Percentiles rank a stretch among this genome's conserved stretches.
phyloP scores from a whole-genome alignment of 2,797 vertebrate species.

The Darevskia mixta region DNA sequence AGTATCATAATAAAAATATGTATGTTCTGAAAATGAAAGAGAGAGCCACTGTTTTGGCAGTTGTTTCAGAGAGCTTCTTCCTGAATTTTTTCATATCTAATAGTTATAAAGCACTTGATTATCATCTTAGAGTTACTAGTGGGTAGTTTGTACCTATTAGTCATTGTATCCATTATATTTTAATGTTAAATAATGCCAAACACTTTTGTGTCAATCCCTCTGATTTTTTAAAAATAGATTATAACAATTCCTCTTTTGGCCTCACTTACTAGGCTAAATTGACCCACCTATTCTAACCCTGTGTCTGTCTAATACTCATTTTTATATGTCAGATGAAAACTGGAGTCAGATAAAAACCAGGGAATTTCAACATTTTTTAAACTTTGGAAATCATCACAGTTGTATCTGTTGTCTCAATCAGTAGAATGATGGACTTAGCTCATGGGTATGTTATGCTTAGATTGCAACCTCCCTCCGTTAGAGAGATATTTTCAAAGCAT shows the following conservation, averaged over 20 bases:
- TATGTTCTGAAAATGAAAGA: neutral
- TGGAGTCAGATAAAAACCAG: neutral
- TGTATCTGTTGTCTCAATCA: neutral
- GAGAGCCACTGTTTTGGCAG: neutral
- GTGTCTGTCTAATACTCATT: neutral
- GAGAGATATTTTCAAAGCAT: neutral
- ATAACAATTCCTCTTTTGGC: neutral
- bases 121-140: neutral
- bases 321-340: neutral
- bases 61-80: neutral
- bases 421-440: neutral
- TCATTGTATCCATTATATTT: too few relatives aligned
- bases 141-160: neutral
- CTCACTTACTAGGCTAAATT: neutral
- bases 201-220: neutral
- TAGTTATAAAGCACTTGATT: neutral
- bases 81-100: neutral
- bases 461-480: neutral
- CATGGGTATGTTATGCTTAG: neutral
- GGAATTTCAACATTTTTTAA: neutral
- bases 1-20: neutral
- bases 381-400: neutral
- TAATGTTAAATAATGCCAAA: neutral
- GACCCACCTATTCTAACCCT: neutral
- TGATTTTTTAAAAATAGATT: neutral